Conservation (phyloP, 2,888 invertebrate species). For the Reticulitermes lucifugus region DNA sequence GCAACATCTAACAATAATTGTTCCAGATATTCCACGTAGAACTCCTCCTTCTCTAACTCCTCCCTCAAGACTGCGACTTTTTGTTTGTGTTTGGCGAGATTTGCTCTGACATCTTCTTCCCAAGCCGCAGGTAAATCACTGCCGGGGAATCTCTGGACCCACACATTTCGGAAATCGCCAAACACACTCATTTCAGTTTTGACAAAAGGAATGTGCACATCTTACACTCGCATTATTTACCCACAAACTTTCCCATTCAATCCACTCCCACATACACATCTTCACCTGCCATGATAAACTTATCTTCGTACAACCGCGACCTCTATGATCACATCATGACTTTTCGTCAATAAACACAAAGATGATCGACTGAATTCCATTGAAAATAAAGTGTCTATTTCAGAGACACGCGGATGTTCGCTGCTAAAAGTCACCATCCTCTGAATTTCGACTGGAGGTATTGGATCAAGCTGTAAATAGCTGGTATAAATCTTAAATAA, state of each 20-base stretch:
- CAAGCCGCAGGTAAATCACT: constrained; percentile 91
- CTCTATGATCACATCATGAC: constrained; percentile 1
- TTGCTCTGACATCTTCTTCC: constrained; percentile 93
- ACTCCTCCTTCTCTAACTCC: constrained; percentile 90
- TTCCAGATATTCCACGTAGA: constrained; percentile 91
- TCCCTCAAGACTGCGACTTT: constrained; percentile 85
- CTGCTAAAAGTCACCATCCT: too few relatives aligned
- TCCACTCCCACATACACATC: constrained; percentile 31
- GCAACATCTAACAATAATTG: constrained; percentile 87
- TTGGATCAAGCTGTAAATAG: too few relatives aligned
- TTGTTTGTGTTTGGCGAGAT: constrained; percentile 89
- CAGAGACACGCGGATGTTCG: too few relatives aligned
- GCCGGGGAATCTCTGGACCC: constrained; percentile 92
- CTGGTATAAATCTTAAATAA: too few relatives aligned
- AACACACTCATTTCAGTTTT: constrained; percentile 79
- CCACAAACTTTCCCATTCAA: constrained; percentile 23
- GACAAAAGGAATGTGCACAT: neutral
- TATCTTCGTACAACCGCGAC: constrained; percentile 6
- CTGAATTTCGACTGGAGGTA: too few relatives aligned
- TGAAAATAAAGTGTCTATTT: too few relatives aligned
- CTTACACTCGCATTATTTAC: constrained; percentile 23
- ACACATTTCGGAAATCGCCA: constrained; percentile 91
- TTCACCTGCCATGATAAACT: constrained; percentile 32
- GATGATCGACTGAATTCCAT: too few relatives aligned
- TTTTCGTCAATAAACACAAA: neutral